These are phyloP conservation scores for Chloebia gouldiae DNA, from an alignment of 2,113 vertebrate species.

Conservation along the genomic window DNA sequence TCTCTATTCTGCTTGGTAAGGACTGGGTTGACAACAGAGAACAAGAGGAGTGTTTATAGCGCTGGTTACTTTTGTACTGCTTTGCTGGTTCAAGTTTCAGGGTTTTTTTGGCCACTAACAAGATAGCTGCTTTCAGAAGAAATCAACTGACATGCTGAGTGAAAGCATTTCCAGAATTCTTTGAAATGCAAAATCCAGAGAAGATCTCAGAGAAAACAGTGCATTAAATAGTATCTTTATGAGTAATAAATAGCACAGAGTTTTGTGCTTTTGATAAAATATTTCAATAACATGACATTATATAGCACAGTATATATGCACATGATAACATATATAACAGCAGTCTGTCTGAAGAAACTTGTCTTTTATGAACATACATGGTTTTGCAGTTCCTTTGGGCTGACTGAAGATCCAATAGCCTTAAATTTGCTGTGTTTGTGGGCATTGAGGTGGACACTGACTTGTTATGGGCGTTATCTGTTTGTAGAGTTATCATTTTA, in stretches of 20 bases:
- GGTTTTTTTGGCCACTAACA: background rate
- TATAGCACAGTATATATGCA: background rate
- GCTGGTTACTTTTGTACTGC: background rate
- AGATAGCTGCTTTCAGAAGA: background rate
- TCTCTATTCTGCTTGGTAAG: background rate
- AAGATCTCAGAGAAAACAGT: background rate
- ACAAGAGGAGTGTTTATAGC: background rate
- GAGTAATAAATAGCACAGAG: background rate
- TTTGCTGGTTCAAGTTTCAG: background rate
- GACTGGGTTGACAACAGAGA: background rate
- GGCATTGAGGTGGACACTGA: background rate
- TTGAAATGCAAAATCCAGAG: background rate
- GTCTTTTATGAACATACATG: background rate
- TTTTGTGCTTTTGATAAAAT: background rate
- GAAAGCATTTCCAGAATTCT: background rate
- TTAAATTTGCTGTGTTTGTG: background rate
- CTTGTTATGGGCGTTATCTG: background rate
- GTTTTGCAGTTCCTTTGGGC: background rate
- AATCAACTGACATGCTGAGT: background rate
- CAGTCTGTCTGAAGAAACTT: background rate
- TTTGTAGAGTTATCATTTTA: background rate
- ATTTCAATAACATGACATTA: background rate
- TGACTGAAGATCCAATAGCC: background rate
- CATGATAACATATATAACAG: background rate
- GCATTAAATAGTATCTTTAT: background rate